A percentile compares a stretch with the other conserved stretches of the same genome.
Evolutionary conservation across 1,140 invertebrate genomes (phyloP).

Genomic region (Brachionus rotundiformis): DNA sequence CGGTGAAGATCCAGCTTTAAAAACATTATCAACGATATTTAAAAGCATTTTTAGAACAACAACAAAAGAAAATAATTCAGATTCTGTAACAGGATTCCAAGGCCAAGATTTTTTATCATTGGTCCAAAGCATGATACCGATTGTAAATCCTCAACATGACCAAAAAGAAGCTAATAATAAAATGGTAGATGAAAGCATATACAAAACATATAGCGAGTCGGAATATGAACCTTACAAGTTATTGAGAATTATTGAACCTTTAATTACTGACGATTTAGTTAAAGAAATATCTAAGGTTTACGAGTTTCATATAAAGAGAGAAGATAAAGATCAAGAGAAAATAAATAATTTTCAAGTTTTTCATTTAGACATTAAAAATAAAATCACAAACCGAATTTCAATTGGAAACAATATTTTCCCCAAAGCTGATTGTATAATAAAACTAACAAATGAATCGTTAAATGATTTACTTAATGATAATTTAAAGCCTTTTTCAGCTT

Average conservation of each 20-base stretch:
- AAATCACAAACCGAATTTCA: background rate
- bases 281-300: slow-evolving; percentile 27
- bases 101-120: slow-evolving; percentile 3
- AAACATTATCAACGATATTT: slow-evolving; percentile 14
- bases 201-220: background rate
- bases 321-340: background rate
- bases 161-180: background rate
- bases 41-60: slow-evolving; percentile 14
- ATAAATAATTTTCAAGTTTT: background rate
- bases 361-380: slow-evolving; percentile 40
- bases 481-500: slow-evolving; percentile 29
- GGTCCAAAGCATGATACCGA: slow-evolving; percentile 8
- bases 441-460: slow-evolving; percentile 4
- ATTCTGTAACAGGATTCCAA: background rate
- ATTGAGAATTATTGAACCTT: slow-evolving; percentile 17
- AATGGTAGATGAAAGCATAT: background rate
- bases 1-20: slow-evolving; percentile 45
- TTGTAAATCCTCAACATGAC: background rate
- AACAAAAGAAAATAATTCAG: background rate
- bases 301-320: slow-evolving; percentile 23
- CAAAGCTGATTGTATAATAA: slow-evolving; percentile 44
- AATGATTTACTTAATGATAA: slow-evolving; percentile 33
- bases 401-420: background rate
- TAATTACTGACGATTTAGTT: background rate
- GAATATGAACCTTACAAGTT: background rate